Evolutionary conservation across 1,140 invertebrate genomes (phyloP), one percentile per base, ranked within the genome.

Genomic region (Acromyrmex echinatior): DNA sequence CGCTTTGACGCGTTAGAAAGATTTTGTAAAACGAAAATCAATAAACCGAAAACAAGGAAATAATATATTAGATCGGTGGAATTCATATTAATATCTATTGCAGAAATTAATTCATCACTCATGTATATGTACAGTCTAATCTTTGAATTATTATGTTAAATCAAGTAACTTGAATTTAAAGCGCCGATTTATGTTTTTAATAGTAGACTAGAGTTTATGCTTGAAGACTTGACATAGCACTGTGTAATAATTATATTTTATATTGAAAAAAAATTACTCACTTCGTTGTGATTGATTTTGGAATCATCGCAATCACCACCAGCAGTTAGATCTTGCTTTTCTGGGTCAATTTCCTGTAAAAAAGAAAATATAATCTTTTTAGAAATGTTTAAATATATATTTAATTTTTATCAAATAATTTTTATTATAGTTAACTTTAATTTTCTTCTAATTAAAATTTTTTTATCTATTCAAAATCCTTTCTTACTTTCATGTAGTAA

Each of bases 281-380:
- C 96, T 94, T 96, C 96, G 86, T 94, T 95, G 91, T 96, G 96
- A 94, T 96, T 96, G 84, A 96, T 88, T 91, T 96, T 96, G 68
- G 95, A 92, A 86, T 96, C 96, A 81, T 96, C 96, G 87, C 95
- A 95, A 85, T 96, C 96, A 56, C 95, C 96, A 58, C 94, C 94
- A 49, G 93, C 92, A 56, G 92, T 93, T 21, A 94, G 90, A 77
- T 95, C 95, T 92, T 97, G 96, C 87, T 96, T 96, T 73, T 97
- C 96, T 80, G 96, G 96, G 92, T 97, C 96, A 86, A 96, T 96
- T 94, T 97, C 96, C 96, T 97, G 70, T 73, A 74, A 90, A 84
- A 66, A 31, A 62, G 65, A 16, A 76, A 70, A 71, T 45, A 6
- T n/a, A 12, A 76, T 68, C 1, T 84, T 74, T 45, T 60, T 28